Base-by-base conservation (phyloP, 2,797 vertebrate species). In the Tapera naevia region DNA sequence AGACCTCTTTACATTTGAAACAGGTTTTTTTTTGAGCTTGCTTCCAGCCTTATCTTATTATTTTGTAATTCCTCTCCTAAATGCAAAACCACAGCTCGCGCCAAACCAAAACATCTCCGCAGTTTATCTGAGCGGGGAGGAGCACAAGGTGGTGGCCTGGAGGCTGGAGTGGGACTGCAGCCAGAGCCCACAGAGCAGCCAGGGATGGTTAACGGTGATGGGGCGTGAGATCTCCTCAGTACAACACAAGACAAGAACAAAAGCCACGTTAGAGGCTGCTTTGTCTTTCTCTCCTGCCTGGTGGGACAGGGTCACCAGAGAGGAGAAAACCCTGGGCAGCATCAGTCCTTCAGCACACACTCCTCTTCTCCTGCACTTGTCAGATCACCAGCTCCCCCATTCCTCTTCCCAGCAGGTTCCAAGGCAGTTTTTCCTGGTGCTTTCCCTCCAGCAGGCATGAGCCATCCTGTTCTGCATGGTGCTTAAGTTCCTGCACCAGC, bases 21-120 rank as follows among this genome's bases (percentile, higher is more conserved):
- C 1, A 0, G 13, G 7, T 28, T 72, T 79, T 30, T 30, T 79
- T 88, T 60, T 76, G 5, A 86, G 80, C 73, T 95, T 39, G 3
- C 57, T 94, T 84, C 80, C 58, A 79, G 58, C 58, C 89, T 96
- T 95, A 96, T 96, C 96, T 88, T 35, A 37, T 37, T 96, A 8
- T 95, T 96, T 95, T 94, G 91, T 45, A 90, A 91, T 74, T 96
- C 91, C 56, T 84, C 51, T 91, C 39, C 93, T 94, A 90, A 93
- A 95, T 48, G 65, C 80, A 89, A 94, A 96, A 75, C 95, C 48
- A 74, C 84, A 45, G 88, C 91, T 83, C 2, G 19, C 73, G 91
- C 96, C 95, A 94, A 95, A 94, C 83, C 86, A 96, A 96, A 96
- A 96, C 90, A 96, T 76, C 91, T 46, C 82, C 1, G 5, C 25